Evolutionary conservation across 2,113 vertebrate genomes (phyloP), one percentile per base, ranked within the genome.

Genomic region (Chamaea fasciata): DNA sequence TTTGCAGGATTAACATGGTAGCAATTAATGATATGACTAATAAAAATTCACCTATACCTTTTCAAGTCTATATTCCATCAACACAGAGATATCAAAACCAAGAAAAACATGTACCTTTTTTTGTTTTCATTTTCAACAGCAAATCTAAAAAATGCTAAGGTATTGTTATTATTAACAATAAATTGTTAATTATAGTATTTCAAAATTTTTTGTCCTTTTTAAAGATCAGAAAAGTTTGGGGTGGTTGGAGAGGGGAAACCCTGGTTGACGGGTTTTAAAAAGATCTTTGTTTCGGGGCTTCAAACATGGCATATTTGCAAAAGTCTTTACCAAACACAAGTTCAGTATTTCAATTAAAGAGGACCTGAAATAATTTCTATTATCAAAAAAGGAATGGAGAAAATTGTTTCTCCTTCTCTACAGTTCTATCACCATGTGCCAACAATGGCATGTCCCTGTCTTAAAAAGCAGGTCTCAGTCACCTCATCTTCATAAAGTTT

Each of bases 241-340:
- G 1, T 78, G 8, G 21, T 13, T 2, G 21, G 50, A 16, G 0
- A 0, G 8, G 8, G 6, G 3, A 52, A 85, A 11, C 6, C 30
- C 15, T 30, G 22, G 30, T 4, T 77, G 17, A 46, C n/a, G 9
- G 13, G 7, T 7, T 82, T 85, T 47, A 14, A 13, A 67, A 42
- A 74, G 7, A 31, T 56, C 44, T 83, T 41, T 76, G 53, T 78
- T 74, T 59, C 92, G 28, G 7, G 41, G 37, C 14, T 68, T 79
- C 53, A 87, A 68, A 60, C 10, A 60, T n/a, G n/a, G 2, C 13
- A 20, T 22, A 71, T 28, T 63, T 82, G 42, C 24, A 71, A 53
- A 73, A 87, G 10, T 26, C 49, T 83, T 63, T 83, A 59, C 22
- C 11, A 73, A 90, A 69, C 3, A 46, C 6, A 6, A 64, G 16